Evolutionary conservation across 2,113 vertebrate species (phyloP), one percentile per base, ranked within the genome.

Genomic region (Promerops cafer): DNA sequence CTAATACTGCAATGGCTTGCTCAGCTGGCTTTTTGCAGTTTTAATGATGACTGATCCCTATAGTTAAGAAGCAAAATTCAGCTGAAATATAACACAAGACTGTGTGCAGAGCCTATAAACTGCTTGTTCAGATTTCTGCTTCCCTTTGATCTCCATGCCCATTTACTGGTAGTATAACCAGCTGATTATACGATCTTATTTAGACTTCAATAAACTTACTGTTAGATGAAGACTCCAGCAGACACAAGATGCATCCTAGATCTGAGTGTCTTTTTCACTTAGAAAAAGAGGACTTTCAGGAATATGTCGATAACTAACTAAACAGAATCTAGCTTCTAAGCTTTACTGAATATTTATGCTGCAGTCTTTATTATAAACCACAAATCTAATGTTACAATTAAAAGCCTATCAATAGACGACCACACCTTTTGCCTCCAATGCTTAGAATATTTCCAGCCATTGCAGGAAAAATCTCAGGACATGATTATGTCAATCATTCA

Each of bases 1-100:
- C 75, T 95, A 92, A 94, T 78, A 69, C 59, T 19, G 76, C 91
- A 63, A 40, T 27, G 72, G 61, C 87, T 96, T 90, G 72, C 83
- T 97, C 91, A 94, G 89, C 92, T 95, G 94, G 77, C 87, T 94
- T 93, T 89, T 95, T 92, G 80, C 74, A 39, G 65, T 45, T 96
- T 96, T 96, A 94, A 89, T 90, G 82, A 96, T 70, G 81, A 85
- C 87, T 92, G 87, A 96, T 92, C 74, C 84, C 40, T 78, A 71
- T 35, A 35, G 64, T 87, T 89, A 84, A 90, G 76, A 90, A 88
- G 76, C 26, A 89, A 93, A 95, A 90, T 64, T 88, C 57, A 52
- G 37, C 74, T 82, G 33, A 79, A 87, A 47, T 66, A 39, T 52
- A 77, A 68, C 44, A 53, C 26, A 47, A 56, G 37, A 33, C 30